Conservation (phyloP, 2,888 invertebrate species). For the Leptopilina drosophilae region DNA sequence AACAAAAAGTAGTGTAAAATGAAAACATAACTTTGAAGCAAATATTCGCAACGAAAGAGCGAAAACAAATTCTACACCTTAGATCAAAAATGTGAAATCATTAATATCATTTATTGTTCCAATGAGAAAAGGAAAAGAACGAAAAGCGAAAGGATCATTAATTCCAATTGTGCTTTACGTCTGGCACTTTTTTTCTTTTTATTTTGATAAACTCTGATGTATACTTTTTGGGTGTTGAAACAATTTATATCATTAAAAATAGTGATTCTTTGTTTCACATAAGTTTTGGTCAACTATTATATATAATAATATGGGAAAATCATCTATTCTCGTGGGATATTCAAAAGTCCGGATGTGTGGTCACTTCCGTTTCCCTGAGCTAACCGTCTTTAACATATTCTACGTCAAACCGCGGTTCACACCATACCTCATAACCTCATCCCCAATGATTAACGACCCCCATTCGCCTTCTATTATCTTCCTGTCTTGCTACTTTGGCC, state of each 20-base stretch:
- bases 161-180: slow-evolving; percentile 71
- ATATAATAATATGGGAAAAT: slow-evolving; percentile 19
- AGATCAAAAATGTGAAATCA: slow-evolving; percentile 54
- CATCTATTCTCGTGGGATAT: slow-evolving; percentile 62
- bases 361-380: slow-evolving; percentile 72
- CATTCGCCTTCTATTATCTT: slow-evolving; percentile 72
- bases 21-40: too few relatives aligned
- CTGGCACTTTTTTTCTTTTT: slow-evolving; percentile 28
- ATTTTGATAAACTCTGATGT: not conserved
- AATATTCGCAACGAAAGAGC: too few relatives aligned
- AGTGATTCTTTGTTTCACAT: not conserved
- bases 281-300: too few relatives aligned
- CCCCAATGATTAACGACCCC: slow-evolving; percentile 74
- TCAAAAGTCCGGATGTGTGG: slow-evolving; percentile 58
- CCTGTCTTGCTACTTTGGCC: slow-evolving; percentile 66
- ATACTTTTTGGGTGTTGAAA: not conserved
- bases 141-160: slow-evolving; percentile 63
- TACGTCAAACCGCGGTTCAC: slow-evolving; percentile 61
- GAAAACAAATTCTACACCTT: not conserved
- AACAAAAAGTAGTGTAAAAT: too few relatives aligned
- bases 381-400: slow-evolving; percentile 64
- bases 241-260: not conserved
- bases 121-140: slow-evolving; percentile 58
- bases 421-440: slow-evolving; percentile 63
- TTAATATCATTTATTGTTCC: slow-evolving; percentile 73